These are phyloP conservation scores for Athalia cordata DNA, from an alignment of 2,888 invertebrate species.

Conservation along the genomic window DNA sequence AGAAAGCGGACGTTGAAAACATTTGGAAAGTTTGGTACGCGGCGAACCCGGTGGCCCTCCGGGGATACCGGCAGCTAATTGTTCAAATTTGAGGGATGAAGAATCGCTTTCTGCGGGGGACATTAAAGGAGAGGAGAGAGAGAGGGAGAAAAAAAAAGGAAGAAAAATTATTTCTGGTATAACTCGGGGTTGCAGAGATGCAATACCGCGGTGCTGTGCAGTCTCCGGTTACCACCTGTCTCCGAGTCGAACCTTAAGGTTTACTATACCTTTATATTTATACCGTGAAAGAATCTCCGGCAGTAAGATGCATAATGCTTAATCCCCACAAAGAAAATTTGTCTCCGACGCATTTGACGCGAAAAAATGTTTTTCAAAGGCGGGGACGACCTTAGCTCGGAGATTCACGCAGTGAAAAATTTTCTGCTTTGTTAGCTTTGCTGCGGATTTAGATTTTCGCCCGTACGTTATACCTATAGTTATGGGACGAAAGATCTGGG, in stretches of 20 bases:
- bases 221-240: conserved; percentile 68
- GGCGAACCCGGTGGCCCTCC: conserved; percentile 22
- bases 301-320: conserved; percentile 51
- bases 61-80: conserved; percentile 12
- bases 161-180: background rate
- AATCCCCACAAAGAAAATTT: conserved; percentile 69
- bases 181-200: conserved; percentile 21
- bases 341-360: conserved; percentile 71
- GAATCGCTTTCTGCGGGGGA: conserved; percentile 18
- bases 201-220: conserved; percentile 31
- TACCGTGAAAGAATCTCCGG: conserved; percentile 25
- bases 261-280: background rate
- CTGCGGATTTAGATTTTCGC: conserved; percentile 44
- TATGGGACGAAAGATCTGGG: too few relatives aligned
- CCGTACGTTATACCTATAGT: too few relatives aligned
- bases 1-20: conserved; percentile 23
- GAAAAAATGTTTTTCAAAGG: conserved; percentile 63
- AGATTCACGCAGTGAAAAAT: conserved; percentile 56
- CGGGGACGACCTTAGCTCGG: conserved; percentile 33
- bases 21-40: background rate
- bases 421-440: conserved; percentile 68
- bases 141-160: background rate
- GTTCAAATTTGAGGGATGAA: conserved; percentile 32
- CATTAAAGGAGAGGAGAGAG: background rate
- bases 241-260: conserved; percentile 50